Conservation (phyloP, 2,797 vertebrate genomes). For the Spheniscus humboldti region DNA sequence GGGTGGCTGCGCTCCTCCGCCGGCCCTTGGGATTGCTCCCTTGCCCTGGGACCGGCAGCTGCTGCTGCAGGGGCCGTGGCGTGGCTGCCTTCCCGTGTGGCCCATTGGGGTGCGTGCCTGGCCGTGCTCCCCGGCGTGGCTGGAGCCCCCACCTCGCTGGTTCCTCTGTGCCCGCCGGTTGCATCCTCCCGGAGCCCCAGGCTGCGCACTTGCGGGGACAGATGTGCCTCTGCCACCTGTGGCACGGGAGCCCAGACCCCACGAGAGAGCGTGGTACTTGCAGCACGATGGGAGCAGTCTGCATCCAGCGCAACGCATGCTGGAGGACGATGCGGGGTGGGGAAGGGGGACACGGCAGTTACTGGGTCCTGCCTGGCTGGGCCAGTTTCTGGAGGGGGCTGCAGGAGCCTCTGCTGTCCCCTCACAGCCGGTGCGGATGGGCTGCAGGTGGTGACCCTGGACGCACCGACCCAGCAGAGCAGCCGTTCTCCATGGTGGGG, state of each 20-base stretch:
- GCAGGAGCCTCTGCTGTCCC: rapidly evolving
- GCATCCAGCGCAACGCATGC: rapidly evolving
- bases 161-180: background rate
- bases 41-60: rapidly evolving
- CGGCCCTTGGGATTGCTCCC: background rate
- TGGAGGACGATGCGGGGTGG: background rate
- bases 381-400: background rate
- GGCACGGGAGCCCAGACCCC: background rate
- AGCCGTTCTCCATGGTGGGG: too few species aligned
- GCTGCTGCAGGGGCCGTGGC: background rate
- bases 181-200: rapidly evolving
- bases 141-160: too few species aligned
- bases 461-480: rapidly evolving
- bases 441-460: background rate
- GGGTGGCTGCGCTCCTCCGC: rapidly evolving
- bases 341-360: background rate
- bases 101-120: rapidly evolving
- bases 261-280: rapidly evolving
- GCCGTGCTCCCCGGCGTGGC: rapidly evolving
- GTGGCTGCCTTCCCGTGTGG: rapidly evolving
- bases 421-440: rapidly evolving
- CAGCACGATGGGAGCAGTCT: rapidly evolving
- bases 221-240: background rate
- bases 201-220: rapidly evolving
- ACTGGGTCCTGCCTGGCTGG: background rate